Percentiles rank a stretch among this genome's conserved stretches.
Conservation (phyloP, 1,140 invertebrate species). For the Diploscapter pachys region DNA sequence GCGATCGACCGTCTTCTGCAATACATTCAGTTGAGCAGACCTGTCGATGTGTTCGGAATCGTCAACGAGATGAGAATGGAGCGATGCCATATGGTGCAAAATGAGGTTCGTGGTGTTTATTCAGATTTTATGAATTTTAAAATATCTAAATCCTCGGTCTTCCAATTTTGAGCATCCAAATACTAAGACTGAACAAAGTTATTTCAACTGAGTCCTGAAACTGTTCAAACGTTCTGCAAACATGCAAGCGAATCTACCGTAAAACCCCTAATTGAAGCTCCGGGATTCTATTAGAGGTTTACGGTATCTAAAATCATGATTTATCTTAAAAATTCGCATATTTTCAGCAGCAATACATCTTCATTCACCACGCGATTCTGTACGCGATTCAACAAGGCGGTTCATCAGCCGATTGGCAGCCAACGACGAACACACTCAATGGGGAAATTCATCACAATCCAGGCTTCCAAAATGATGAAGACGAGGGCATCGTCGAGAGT, state of each 20-base stretch:
- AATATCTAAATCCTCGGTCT: background rate
- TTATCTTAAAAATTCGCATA: background rate
- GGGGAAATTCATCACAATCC: constrained; percentile 56
- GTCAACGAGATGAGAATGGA: constrained; percentile 93
- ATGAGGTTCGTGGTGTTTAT: constrained; percentile 60
- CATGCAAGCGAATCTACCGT: no score
- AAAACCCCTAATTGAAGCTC: no score
- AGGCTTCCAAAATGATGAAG: constrained; percentile 52
- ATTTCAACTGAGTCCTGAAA: background rate
- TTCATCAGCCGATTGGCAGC: constrained; percentile 29
- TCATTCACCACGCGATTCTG: constrained; percentile 57
- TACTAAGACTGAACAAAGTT: no score
- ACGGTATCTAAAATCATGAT: no score
- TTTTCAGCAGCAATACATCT: constrained; percentile 59
- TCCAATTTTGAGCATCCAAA: no score
- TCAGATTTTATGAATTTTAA: background rate
- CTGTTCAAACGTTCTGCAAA: no score
- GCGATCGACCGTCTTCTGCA: constrained; percentile 86
- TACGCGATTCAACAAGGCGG: constrained; percentile 45
- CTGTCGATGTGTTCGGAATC: constrained; percentile 89
- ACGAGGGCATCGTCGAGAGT: constrained; percentile 55
- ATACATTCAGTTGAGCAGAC: constrained; percentile 64
- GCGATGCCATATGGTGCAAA: constrained; percentile 91
- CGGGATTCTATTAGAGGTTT: no score
- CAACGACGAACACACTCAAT: constrained; percentile 43